A percentile compares a stretch with the other conserved stretches of the same genome.
These are phyloP conservation scores for Stratiomys singularior DNA, from an alignment of 2,888 invertebrate species.

Conservation along the genomic window DNA sequence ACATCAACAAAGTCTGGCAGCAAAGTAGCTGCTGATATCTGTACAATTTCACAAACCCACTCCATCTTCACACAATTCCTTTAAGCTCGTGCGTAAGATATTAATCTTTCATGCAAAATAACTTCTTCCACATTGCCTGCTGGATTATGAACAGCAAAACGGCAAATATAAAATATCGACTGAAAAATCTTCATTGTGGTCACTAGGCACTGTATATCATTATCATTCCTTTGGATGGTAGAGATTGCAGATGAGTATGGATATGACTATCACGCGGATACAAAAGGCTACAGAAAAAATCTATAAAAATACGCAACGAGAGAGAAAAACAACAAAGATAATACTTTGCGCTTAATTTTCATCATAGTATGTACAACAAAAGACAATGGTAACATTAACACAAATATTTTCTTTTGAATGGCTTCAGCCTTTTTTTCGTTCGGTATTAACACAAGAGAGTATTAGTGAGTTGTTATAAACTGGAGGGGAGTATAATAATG, in stretches of 20 bases:
- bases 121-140: neutral
- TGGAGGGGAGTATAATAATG: neutral
- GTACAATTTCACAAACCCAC: neutral
- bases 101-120: slow-evolving; percentile 14
- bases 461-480: neutral
- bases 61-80: neutral
- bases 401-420: slow-evolving; percentile 31
- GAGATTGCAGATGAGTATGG: neutral
- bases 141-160: neutral
- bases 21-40: neutral
- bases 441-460: neutral
- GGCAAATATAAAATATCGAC: slow-evolving; percentile 20
- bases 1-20: too few species aligned
- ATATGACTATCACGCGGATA: slow-evolving; percentile 27
- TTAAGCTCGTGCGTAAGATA: slow-evolving; percentile 5
- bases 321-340: neutral
- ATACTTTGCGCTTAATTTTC: slow-evolving; percentile 51
- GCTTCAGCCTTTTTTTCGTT: neutral
- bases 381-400: slow-evolving; percentile 44
- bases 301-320: too few species aligned
- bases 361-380: slow-evolving; percentile 12
- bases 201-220: neutral
- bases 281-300: slow-evolving; percentile 31
- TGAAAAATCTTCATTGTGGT: slow-evolving; percentile 41
- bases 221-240: too few species aligned